Percentiles rank a stretch among this genome's conserved stretches.
These are phyloP conservation scores for Limnephilus rhombicus DNA, from an alignment of 2,888 invertebrate species.

Conservation along the genomic window DNA sequence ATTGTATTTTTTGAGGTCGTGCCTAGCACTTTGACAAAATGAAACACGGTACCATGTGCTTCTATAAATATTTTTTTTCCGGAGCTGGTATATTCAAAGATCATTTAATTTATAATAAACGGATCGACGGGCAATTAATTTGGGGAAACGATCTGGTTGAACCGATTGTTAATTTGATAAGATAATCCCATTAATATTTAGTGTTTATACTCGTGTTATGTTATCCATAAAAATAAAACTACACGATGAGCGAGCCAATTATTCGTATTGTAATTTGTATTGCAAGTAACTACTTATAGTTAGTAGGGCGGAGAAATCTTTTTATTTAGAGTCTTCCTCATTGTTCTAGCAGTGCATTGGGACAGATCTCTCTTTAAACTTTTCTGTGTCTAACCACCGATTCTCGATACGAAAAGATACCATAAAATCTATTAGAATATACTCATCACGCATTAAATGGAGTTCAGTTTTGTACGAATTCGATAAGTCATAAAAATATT, in stretches of 20 bases:
- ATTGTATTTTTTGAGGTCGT: neutral
- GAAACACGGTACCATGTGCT: neutral
- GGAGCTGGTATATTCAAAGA: neutral
- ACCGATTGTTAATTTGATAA: neutral
- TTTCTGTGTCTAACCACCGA: conserved; percentile 13
- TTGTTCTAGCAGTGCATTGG: conserved; percentile 51
- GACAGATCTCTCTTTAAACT: conserved; percentile 58
- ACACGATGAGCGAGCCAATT: neutral
- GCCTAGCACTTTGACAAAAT: neutral
- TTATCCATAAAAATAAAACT: conserved; percentile 4
- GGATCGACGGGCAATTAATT: neutral
- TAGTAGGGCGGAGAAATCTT: conserved; percentile 62
- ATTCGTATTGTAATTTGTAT: conserved; percentile 15
- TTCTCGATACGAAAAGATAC: conserved; percentile 16
- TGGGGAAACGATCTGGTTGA: neutral
- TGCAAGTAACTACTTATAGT: neutral
- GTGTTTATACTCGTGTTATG: neutral
- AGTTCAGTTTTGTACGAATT: neutral
- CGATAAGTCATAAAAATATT: conserved; percentile 39
- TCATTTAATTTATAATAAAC: neutral
- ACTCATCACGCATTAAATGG: conserved; percentile 4
- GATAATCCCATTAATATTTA: neutral
- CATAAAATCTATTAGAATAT: conserved; percentile 31
- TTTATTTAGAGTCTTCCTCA: conserved; percentile 43
- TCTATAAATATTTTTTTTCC: neutral